phyloP scores from a whole-genome alignment of 2,888 invertebrate species.

The Oeneis ivallda region DNA sequence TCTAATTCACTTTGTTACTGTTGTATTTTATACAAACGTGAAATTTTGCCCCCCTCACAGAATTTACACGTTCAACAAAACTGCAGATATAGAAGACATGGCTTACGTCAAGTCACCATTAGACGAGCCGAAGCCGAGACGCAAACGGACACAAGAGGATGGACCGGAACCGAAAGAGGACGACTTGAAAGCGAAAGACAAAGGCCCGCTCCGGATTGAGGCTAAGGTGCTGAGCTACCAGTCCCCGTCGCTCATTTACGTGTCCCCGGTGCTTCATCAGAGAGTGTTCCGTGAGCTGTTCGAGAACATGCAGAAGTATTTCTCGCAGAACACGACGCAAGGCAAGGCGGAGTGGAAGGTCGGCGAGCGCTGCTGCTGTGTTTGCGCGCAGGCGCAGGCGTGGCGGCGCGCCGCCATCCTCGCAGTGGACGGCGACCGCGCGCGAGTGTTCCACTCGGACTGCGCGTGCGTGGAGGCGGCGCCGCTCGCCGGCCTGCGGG shows the following conservation, averaged over 20 bases:
- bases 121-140: conserved; percentile 40
- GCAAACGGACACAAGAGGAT: conserved; percentile 37
- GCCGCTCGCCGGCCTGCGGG: conserved; percentile 66
- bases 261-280: conserved; percentile 75
- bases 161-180: conserved; percentile 43
- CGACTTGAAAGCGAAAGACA: conserved; percentile 66
- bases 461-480: conserved; percentile 81
- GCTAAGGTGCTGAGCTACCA: conserved; percentile 74
- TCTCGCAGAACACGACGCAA: conserved; percentile 53
- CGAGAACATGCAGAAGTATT: conserved; percentile 80
- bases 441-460: conserved; percentile 85
- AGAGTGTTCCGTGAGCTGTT: conserved; percentile 72
- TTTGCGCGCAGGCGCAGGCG: conserved; percentile 70
- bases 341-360: conserved; percentile 71
- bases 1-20: not conserved
- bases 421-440: conserved; percentile 59
- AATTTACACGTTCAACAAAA: conserved; percentile 59
- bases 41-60: conserved; percentile 46
- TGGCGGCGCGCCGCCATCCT: conserved; percentile 84
- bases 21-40: too few species aligned
- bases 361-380: conserved; percentile 73
- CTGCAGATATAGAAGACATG: conserved; percentile 51
- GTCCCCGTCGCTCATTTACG: conserved; percentile 83
- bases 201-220: conserved; percentile 73
- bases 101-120: conserved; percentile 54